Percentiles rank a stretch among this genome's conserved stretches.
Evolutionary conservation across 2,888 invertebrate species (phyloP).

Genomic region (Craniophora ligustri): DNA sequence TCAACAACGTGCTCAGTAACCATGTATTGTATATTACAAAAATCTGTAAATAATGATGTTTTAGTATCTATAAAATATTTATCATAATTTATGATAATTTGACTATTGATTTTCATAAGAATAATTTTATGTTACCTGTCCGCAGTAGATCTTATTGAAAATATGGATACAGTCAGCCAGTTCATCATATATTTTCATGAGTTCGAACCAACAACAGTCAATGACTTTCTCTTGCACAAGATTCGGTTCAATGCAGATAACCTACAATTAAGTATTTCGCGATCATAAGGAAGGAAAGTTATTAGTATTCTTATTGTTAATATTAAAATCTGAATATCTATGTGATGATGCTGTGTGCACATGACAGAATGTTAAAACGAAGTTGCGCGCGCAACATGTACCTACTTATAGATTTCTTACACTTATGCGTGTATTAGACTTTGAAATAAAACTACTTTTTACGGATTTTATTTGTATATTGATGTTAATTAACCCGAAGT

Average conservation of each 20-base stretch:
- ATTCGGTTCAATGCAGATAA: constrained; percentile 36
- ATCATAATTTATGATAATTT: no score
- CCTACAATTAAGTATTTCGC: constrained; percentile 9
- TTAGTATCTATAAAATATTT: no score
- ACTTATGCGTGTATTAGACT: no score
- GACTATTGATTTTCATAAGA: no score
- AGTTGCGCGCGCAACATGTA: no score
- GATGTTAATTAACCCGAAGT: no score
- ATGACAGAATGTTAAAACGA: no score
- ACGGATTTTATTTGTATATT: no score
- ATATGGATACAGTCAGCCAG: constrained; percentile 68
- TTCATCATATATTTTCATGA: constrained; percentile 78
- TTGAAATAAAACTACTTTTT: no score
- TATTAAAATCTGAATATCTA: constrained; percentile 7
- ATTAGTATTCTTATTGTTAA: background rate
- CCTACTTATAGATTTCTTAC: no score
- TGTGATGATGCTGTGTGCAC: no score
- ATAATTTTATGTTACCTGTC: constrained; percentile 60
- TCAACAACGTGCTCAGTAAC: constrained; percentile 67
- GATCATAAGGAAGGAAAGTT: background rate
- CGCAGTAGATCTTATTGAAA: constrained; percentile 72
- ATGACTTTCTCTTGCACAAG: constrained; percentile 44
- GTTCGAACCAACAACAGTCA: constrained; percentile 72
- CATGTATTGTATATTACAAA: constrained; percentile 70
- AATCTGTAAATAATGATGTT: constrained; percentile 66